Conservation (phyloP, 2,888 invertebrate species). For the Eupithecia exiguata region DNA sequence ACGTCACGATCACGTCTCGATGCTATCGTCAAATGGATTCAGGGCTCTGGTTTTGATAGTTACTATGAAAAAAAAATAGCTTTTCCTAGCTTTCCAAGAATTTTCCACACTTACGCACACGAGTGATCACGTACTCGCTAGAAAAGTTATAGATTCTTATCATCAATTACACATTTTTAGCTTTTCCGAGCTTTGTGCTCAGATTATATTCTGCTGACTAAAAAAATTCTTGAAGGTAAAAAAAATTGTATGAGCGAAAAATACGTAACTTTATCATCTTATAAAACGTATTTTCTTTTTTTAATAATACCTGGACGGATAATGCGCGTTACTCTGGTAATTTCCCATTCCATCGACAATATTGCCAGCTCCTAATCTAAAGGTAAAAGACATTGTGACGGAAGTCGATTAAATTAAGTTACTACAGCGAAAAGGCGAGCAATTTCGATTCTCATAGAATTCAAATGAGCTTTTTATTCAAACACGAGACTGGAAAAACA, state of each 20-base stretch:
- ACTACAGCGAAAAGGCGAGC: constrained; percentile 79
- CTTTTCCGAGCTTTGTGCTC: no score
- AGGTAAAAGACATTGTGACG: constrained; percentile 74
- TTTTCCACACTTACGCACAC: not conserved
- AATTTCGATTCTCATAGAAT: constrained; percentile 82
- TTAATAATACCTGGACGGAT: constrained; percentile 13
- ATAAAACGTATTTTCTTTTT: not conserved
- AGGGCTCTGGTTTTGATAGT: no score
- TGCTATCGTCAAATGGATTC: no score
- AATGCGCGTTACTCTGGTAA: constrained; percentile 34
- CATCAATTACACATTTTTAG: no score
- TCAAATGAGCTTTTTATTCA: constrained; percentile 83
- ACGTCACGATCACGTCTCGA: no score
- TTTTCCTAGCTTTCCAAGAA: not conserved
- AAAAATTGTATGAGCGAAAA: not conserved
- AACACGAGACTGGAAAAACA: constrained; percentile 72
- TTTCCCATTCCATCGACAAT: constrained; percentile 57
- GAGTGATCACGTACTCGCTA: constrained; percentile 41
- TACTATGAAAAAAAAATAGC: not conserved
- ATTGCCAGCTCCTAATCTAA: constrained; percentile 68
- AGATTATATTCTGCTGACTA: not conserved
- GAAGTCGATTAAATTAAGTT: constrained; percentile 82
- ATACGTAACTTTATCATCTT: not conserved
- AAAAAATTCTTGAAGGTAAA: not conserved
- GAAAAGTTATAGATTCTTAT: constrained; percentile 34